A percentile compares a stretch with the other conserved stretches of the same genome.
Evolutionary conservation across 2,113 vertebrate species (phyloP).

Genomic region (Sus scrofa): T2T-Sscrofa CM000817.6:27743501-27744000

Average conservation of each 20-base stretch:
- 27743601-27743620: not conserved
- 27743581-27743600: not conserved
- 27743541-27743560: not conserved
- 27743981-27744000: not conserved
- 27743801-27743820: not conserved
- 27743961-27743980: not conserved
- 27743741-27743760: not conserved
- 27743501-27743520: not conserved
- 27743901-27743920: not conserved
- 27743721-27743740: not conserved
- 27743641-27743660: not conserved
- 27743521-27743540: not conserved
- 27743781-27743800: not conserved
- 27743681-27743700: not conserved
- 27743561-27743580: not conserved
- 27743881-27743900: not conserved
- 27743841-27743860: not conserved
- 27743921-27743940: not conserved
- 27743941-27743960: not conserved
- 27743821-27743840: not conserved
- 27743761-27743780: not conserved
- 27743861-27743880: not conserved
- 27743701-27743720: too few relatives aligned
- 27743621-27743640: not conserved
- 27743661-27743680: not conserved